phyloP scores from a whole-genome alignment of 1,140 invertebrate species.

The Chelonus insularis region DNA sequence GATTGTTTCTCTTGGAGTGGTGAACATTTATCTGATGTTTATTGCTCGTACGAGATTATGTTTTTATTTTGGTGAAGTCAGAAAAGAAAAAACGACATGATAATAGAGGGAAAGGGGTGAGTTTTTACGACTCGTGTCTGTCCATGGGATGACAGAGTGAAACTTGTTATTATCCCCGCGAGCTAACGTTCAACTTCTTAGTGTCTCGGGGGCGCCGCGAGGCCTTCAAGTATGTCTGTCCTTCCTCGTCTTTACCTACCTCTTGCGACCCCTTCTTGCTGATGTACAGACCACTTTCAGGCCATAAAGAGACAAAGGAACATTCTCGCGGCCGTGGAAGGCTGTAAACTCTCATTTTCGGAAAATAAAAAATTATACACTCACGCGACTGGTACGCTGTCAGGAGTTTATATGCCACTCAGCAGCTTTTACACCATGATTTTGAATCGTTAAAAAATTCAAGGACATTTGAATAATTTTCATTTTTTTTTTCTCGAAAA shows the following conservation, averaged over 20 bases:
- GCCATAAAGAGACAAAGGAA: slow-evolving; percentile 60
- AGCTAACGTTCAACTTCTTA: slow-evolving; percentile 48
- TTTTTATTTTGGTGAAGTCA: no score
- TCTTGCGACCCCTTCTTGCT: slow-evolving; percentile 20
- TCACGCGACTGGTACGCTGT: slow-evolving; percentile 19
- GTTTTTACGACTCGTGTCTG: slow-evolving; percentile 21
- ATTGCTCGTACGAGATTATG: no score
- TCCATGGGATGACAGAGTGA: slow-evolving; percentile 38
- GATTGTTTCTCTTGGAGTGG: no score
- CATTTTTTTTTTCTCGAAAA: no score
- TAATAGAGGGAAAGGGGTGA: slow-evolving; percentile 1
- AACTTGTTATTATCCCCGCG: slow-evolving; percentile 56
- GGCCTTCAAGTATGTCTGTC: slow-evolving; percentile 15
- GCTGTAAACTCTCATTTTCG: slow-evolving; percentile 57
- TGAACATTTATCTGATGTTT: no score
- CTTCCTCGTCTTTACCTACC: background rate
- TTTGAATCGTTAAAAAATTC: slow-evolving; percentile 13
- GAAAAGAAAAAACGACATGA: no score
- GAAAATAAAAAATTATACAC: slow-evolving; percentile 43
- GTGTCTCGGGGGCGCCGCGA: slow-evolving; percentile 35
- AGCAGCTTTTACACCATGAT: background rate
- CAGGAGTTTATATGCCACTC: background rate
- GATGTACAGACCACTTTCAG: slow-evolving; percentile 51
- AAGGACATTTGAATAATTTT: background rate
- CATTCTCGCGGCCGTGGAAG: slow-evolving; percentile 42